phyloP scores from a whole-genome alignment of 2,113 vertebrate species.

The Dromaius novaehollandiae region DNA sequence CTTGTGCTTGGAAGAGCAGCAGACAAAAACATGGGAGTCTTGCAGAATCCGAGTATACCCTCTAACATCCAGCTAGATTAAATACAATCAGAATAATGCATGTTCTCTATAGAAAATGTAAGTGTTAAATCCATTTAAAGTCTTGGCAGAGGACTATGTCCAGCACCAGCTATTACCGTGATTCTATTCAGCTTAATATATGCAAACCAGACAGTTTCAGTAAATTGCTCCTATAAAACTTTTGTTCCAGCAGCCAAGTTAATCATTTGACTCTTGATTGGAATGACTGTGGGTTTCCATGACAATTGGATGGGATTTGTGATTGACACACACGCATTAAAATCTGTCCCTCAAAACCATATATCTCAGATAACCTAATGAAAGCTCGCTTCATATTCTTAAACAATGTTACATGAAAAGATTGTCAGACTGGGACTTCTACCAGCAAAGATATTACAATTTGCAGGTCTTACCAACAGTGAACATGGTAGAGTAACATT shows the following conservation, averaged over 20 bases:
- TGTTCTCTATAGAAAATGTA: constrained; percentile 7
- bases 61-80: background rate
- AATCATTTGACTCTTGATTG: constrained; percentile 38
- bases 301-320: constrained; percentile 25
- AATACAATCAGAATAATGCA: constrained; percentile 22
- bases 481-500: background rate
- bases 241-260: constrained; percentile 42
- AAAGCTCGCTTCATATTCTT: background rate
- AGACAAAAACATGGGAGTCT: background rate
- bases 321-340: constrained; percentile 33
- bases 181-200: constrained; percentile 54
- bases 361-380: background rate
- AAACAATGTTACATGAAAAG: background rate
- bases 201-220: constrained; percentile 71
- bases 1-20: background rate
- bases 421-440: background rate
- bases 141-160: constrained; percentile 45
- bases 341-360: background rate
- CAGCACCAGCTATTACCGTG: constrained; percentile 71
- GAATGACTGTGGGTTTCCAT: constrained; percentile 44
- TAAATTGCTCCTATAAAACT: constrained; percentile 71
- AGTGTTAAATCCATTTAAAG: constrained; percentile 20
- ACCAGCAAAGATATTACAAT: background rate
- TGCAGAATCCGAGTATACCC: background rate
- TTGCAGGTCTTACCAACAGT: background rate